Conservation (phyloP, 92 coral and sea anemone genomes). For the Parazoanthus darwini region DNA sequence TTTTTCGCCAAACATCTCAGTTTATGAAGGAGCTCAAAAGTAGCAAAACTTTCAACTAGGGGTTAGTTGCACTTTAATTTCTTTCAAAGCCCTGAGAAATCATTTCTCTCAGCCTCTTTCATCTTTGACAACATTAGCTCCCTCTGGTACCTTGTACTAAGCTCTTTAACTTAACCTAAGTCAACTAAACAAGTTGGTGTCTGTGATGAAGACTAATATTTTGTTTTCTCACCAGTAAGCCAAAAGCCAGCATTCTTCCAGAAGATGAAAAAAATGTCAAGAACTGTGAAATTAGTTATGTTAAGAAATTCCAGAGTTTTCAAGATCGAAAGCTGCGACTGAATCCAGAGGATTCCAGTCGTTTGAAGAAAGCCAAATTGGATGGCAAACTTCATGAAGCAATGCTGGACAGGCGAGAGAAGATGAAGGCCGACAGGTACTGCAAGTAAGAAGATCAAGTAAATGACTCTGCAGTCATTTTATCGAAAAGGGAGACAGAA, state of each 20-base stretch:
- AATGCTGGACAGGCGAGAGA: conserved; percentile 91
- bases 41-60: too few relatives aligned
- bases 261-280: conserved; percentile 76
- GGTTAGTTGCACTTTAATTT: too few relatives aligned
- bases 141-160: not conserved
- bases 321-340: conserved; percentile 88
- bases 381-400: conserved; percentile 90
- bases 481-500: not conserved
- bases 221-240: conserved; percentile 58
- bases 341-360: conserved; percentile 70
- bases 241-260: conserved; percentile 66
- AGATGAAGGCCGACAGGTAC: conserved; percentile 98
- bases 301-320: conserved; percentile 97
- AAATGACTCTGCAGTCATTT: too few relatives aligned
- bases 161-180: not conserved
- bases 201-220: not conserved
- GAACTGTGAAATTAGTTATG: conserved; percentile 90
- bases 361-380: conserved; percentile 76
- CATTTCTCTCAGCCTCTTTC: too few relatives aligned
- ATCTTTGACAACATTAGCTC: not conserved
- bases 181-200: too few relatives aligned
- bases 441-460: conserved; percentile 68
- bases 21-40: too few relatives aligned
- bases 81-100: too few relatives aligned
- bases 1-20: too few relatives aligned